Base-by-base conservation (phyloP, 2,113 vertebrate genomes). In the Diphyllodes magnificus region DNA sequence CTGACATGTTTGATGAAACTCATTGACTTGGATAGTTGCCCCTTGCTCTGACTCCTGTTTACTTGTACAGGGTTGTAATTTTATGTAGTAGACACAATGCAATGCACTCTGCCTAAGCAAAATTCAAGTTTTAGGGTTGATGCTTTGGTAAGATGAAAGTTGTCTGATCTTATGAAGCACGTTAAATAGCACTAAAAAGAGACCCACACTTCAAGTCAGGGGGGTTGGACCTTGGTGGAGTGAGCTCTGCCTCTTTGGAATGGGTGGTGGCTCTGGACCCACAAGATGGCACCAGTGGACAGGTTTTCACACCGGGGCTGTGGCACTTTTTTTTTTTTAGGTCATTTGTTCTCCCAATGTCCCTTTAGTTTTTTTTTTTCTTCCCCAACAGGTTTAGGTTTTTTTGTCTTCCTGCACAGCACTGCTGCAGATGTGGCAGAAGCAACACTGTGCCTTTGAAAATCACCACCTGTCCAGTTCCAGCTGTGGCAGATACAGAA, bases 221-320 rank as follows among this genome's bases (percentile, higher is more conserved):
- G 12, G 9, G 21, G 3, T 24, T 64, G 56, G 19, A 4, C 4
- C 7, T 54, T 10, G n/a, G 4, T 21, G 63, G 44, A 15, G 22
- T 13, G 53, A 40, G 6, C 37, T 6, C n/a, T 37, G n/a, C 30
- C 45, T 73, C 50, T 57, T 24, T 18, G 47, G 35, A 21, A 7
- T 1, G 15, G 73, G 65, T 15, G 18, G 12, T 71, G 86, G 42
- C 71, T 49, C 85, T 35, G 27, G 21, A 59, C 76, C 94, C 96
- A 95, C 85, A 28, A 96, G 96, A 57, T 96, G 95, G 96, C 96
- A 96, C 85, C 83, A 90, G 90, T 21, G 25, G 90, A 81, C 72
- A 94, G 82, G 51, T 81, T 92, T 94, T 96, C 56, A n/a, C 31
- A 9, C 37, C 1, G 13, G 15, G 17, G 24, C 76, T 44, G 54